Evolutionary conservation across 2,113 vertebrate species (phyloP).

Genomic region (rabbit (Oryctolagus cuniculus)): mOryCun1.1 NC_091434.1:128047501-128048000

Average conservation of each 20-base stretch:
- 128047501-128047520: conserved; percentile 78
- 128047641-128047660: conserved; percentile 46
- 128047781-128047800: not conserved
- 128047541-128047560: conserved; percentile 70
- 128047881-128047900: not conserved
- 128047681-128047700: not conserved
- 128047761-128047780: not conserved
- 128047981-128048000: not conserved
- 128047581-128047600: conserved; percentile 40
- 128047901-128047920: conserved; percentile 39
- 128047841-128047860: not conserved
- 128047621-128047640: not conserved
- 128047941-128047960: conserved; percentile 56
- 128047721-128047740: not conserved
- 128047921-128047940: conserved; percentile 6
- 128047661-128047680: conserved; percentile 5
- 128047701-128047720: not conserved
- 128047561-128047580: conserved; percentile 41
- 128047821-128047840: not conserved
- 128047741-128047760: not conserved
- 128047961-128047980: conserved; percentile 11
- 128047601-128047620: conserved; percentile 44
- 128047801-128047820: not conserved
- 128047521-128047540: conserved; percentile 70
- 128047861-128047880: not conserved